phyloP scores from a whole-genome alignment of 2,113 vertebrate genomes.

The Syngnathus floridae region DNA sequence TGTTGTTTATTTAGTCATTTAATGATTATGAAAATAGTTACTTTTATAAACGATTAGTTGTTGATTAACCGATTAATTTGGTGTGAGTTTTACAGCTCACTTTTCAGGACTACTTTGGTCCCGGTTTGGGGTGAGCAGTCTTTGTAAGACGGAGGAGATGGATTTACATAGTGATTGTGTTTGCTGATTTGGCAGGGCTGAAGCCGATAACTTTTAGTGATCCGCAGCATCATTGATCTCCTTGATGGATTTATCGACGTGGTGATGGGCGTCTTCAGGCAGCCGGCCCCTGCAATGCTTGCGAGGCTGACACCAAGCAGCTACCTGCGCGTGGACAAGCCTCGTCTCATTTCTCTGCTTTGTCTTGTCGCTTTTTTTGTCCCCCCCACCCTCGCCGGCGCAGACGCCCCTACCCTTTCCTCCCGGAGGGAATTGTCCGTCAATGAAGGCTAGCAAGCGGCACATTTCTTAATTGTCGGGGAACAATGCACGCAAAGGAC shows the following conservation, averaged over 20 bases:
- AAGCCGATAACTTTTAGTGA: constrained; percentile 78
- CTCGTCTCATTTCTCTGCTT: constrained; percentile 38
- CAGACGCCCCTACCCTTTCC: not conserved
- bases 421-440: constrained; percentile 60
- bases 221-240: constrained; percentile 71
- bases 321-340: constrained; percentile 21
- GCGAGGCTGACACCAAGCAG: constrained; percentile 39
- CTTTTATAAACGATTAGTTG: too few species aligned
- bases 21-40: too few species aligned
- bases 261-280: constrained; percentile 44
- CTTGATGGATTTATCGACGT: constrained; percentile 74
- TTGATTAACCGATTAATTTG: too few species aligned
- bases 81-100: not conserved
- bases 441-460: constrained; percentile 54
- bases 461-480: constrained; percentile 58
- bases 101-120: not conserved
- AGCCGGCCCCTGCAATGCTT: constrained; percentile 5
- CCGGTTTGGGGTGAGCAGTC: constrained; percentile 8
- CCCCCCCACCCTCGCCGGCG: constrained; percentile 1
- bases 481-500: constrained; percentile 53
- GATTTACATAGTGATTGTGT: constrained; percentile 79
- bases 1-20: too few species aligned
- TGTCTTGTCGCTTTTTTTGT: constrained; percentile 42
- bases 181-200: constrained; percentile 74
- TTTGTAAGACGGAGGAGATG: constrained; percentile 61